Conservation (phyloP, 2,888 invertebrate genomes). For the Pinctada fucata region DNA sequence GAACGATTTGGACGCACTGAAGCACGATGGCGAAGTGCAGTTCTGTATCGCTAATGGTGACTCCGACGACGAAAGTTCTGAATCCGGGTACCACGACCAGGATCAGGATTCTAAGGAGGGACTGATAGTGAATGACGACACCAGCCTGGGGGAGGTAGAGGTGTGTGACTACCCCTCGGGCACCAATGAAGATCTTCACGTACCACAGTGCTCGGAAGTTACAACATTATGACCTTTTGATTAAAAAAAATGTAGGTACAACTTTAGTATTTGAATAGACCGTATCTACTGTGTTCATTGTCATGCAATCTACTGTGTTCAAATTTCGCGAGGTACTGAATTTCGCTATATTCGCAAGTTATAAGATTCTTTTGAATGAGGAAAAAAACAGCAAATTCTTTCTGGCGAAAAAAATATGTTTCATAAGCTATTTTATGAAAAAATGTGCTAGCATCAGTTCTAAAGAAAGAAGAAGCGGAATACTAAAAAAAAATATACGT, state of each 20-base stretch:
- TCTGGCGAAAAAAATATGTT: too few species aligned
- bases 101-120: slow-evolving; percentile 67
- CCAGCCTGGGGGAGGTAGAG: slow-evolving; percentile 47
- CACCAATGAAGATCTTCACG: slow-evolving; percentile 18
- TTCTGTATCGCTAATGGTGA: slow-evolving; percentile 62
- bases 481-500: too few species aligned
- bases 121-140: slow-evolving; percentile 50
- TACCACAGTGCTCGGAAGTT: slow-evolving; percentile 48
- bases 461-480: too few species aligned
- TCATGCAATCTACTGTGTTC: too few species aligned
- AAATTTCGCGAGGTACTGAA: too few species aligned
- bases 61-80: slow-evolving; percentile 72
- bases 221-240: slow-evolving; percentile 48
- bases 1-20: slow-evolving; percentile 71
- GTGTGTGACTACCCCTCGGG: slow-evolving; percentile 54
- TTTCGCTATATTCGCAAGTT: too few species aligned
- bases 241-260: not conserved
- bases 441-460: too few species aligned
- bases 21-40: slow-evolving; percentile 65
- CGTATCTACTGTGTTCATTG: too few species aligned
- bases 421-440: too few species aligned
- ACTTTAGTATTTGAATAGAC: too few species aligned
- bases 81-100: slow-evolving; percentile 73
- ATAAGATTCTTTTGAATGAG: too few species aligned
- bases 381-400: too few species aligned